Base-by-base conservation (phyloP, 2,113 vertebrate species). In the Pandion haliaetus region DNA sequence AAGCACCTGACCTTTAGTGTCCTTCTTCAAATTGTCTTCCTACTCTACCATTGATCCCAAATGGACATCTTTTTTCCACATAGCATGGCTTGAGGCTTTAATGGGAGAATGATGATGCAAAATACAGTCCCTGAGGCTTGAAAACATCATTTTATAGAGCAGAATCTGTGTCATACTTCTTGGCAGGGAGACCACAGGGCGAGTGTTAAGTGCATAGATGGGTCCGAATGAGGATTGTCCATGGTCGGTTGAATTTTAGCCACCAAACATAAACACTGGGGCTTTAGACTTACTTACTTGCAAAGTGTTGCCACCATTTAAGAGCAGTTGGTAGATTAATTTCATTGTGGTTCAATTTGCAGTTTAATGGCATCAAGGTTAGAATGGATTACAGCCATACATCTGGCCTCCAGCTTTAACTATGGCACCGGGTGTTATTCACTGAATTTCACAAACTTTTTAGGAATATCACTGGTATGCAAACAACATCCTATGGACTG, bases 391-490 rank as follows among this genome's bases (percentile, higher is more conserved):
- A 3, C 17, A 59, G 78, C 21, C 55, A 7, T 78, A 52, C 23
- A 1, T 76, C 36, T 79, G 61, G 42, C 61, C 52, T 71, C 10
- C 10, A 12, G 44, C 63, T 90, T 40, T 4, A 49, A 6, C 9
- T 58, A 3, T 5, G 0, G 28, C 9, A 3, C 69, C 2, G 34
- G 69, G 17, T 20, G 3, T 24, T 62, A 26, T 9, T n/a, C 23
- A 20, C 74, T 47, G 71, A 17, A 49, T 77, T 88, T 61, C 65
- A 52, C 54, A n/a, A 7, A 7, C 0, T 0, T 18, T 76, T 80
- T 7, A 65, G 70, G 61, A 57, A 8, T 49, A 9, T 38, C 81
- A 9, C 1, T 8, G 24, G 1, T 18, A 3, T 16, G 47, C 44
- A 50, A 63, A n/a, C 34, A 87, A 84, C 63, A 86, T 78, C 50